phyloP scores from a whole-genome alignment of 2,888 invertebrate genomes.

The Habroteleia sp. region DNA sequence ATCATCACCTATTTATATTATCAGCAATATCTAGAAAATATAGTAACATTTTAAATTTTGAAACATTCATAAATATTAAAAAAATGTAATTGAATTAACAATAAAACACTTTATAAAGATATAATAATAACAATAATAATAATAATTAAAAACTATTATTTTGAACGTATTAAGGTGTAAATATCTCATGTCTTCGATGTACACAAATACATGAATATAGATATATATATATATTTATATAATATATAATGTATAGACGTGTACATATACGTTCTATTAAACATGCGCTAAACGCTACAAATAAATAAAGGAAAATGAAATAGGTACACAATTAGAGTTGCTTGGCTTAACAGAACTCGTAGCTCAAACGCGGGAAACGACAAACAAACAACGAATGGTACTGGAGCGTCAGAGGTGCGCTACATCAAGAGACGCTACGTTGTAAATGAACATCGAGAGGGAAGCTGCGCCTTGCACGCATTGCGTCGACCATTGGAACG shows the following conservation, averaged over 20 bases:
- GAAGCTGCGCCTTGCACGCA: slow-evolving; percentile 67
- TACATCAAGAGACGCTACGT: slow-evolving; percentile 30
- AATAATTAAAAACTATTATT: too few species aligned
- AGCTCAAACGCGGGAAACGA: slow-evolving; percentile 52
- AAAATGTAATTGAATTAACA: too few species aligned
- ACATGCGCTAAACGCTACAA: slow-evolving; percentile 31
- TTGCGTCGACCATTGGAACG: slow-evolving; percentile 70
- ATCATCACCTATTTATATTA: too few species aligned
- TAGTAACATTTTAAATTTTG: too few species aligned
- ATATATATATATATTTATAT: neutral
- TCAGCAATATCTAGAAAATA: too few species aligned
- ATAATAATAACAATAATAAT: too few species aligned
- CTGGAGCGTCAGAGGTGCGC: slow-evolving; percentile 9
- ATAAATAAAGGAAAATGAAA: slow-evolving; percentile 54
- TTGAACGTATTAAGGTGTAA: too few species aligned
- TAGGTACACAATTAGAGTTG: slow-evolving; percentile 57
- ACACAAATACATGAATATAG: too few species aligned
- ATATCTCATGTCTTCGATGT: too few species aligned
- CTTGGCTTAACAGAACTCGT: slow-evolving; percentile 53
- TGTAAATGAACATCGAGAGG: slow-evolving; percentile 43
- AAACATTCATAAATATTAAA: too few species aligned
- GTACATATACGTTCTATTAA: slow-evolving; percentile 10
- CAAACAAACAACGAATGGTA: slow-evolving; percentile 48
- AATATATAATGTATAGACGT: slow-evolving; percentile 6
- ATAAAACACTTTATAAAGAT: too few species aligned